Base-by-base conservation (phyloP, 1,140 invertebrate species). In the Pseudomyrmex dendroicus region DNA sequence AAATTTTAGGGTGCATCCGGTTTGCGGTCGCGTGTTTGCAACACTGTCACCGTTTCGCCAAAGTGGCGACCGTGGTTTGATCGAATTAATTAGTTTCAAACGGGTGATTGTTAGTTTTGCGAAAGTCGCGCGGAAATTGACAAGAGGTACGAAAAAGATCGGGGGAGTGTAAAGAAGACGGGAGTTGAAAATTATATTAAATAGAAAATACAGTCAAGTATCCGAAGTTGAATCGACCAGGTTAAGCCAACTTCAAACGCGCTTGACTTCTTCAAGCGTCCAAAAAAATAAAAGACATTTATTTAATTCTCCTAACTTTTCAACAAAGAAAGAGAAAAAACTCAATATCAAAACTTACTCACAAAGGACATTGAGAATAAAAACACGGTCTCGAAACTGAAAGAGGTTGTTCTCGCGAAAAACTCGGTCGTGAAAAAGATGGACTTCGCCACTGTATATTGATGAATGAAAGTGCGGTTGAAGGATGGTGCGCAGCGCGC, bases 81-180 rank as follows among this genome's bases (percentile, higher is more conserved):
- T 80, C 56, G 76, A 72, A 80, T 80, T 80, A 80, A 80, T 80
- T 70, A 80, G 44, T 59, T 72, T 59, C 44, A 46, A 72, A 17
- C 66, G 54, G 44, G 12, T 50, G 66, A 72, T 48, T 78, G 76
- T 80, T 59, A 50, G 54, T 80, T 80, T 80, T 59, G 44, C 25
- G 3, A 25, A 25, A 78, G 50, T 46, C 20, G 63, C 8, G 4
- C 25, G 25, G 48, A 57, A 78, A 17, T 73, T 59, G 20, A 73
- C 54, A 46, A 35, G 4, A 46, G 35, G 13, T 15, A 17, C 35
- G 52, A 56, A 56, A 56, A 56, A 8, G 3, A 25, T 15, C 7
- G 52, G 56, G 52, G 13, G 22, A 61, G 22, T 25, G 5, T 62
- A 62, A 62, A 62, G 17, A 62, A 25, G 7, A 35, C 13, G 9